Percentiles rank a stretch among this genome's conserved stretches.
phyloP scores from a whole-genome alignment of 2,888 invertebrate genomes.

The Petrolisthes manimaculis region DNA sequence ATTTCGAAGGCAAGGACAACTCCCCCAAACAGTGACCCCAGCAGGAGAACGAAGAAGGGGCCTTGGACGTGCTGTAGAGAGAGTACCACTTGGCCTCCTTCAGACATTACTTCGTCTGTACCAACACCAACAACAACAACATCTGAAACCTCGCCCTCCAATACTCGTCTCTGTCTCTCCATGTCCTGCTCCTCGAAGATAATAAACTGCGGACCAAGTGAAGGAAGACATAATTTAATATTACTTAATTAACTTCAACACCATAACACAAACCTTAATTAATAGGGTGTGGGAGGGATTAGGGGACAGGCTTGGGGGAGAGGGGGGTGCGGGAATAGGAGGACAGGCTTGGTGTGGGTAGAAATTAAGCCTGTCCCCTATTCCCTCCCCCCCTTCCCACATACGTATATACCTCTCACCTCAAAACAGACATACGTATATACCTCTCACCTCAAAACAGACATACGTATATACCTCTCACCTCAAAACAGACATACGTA shows the following conservation, averaged over 20 bases:
- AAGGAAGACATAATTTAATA: neutral
- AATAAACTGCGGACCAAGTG: constrained; percentile 20
- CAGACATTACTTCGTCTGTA: neutral
- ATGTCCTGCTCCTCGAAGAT: constrained; percentile 51
- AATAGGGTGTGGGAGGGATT: too few relatives aligned
- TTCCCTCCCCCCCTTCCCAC: too few relatives aligned
- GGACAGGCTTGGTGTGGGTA: too few relatives aligned
- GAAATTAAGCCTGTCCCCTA: too few relatives aligned
- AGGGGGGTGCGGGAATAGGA: too few relatives aligned
- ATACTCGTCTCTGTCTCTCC: constrained; percentile 3
- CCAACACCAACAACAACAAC: neutral
- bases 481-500: too few relatives aligned
- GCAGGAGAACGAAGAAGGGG: constrained; percentile 53
- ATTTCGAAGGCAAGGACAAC: constrained; percentile 40
- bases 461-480: too few relatives aligned
- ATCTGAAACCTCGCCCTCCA: neutral
- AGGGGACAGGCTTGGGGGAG: too few relatives aligned
- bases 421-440: too few relatives aligned
- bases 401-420: too few relatives aligned
- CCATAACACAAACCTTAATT: too few relatives aligned
- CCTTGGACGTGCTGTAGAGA: constrained; percentile 60
- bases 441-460: too few relatives aligned
- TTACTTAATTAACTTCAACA: neutral
- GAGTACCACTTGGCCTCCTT: constrained; percentile 37
- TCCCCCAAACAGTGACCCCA: constrained; percentile 52